A percentile compares a stretch with the other conserved stretches of the same genome.
Conservation (phyloP, 2,113 vertebrate species). For the Panurus biarmicus region DNA sequence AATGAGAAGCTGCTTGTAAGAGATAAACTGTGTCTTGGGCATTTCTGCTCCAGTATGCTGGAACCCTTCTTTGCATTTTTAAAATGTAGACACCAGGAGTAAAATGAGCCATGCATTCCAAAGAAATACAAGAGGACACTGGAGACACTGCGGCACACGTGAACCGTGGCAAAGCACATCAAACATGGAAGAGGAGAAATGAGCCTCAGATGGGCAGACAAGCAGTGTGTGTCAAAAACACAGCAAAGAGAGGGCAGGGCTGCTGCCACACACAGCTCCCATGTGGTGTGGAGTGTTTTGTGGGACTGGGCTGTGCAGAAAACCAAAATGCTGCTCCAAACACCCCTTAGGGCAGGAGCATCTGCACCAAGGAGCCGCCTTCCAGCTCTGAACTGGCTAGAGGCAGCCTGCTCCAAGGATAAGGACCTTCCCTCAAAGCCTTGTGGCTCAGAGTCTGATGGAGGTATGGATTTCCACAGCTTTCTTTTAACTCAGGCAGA, state of each 20-base stretch:
- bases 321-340: background rate
- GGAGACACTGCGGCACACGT: background rate
- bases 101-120: background rate
- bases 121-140: background rate
- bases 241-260: background rate
- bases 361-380: background rate
- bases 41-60: background rate
- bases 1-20: conserved; percentile 28
- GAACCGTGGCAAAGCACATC: background rate
- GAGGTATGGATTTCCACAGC: background rate
- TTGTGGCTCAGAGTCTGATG: background rate
- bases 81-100: background rate
- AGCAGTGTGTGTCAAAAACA: background rate
- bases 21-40: conserved; percentile 2
- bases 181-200: background rate
- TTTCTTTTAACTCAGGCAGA: background rate
- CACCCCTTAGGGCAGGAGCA: background rate
- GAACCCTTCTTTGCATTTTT: background rate
- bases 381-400: background rate
- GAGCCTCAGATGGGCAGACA: background rate
- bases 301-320: background rate
- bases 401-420: background rate
- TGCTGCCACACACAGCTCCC: background rate
- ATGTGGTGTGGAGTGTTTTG: background rate
- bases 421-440: background rate